phyloP scores from a whole-genome alignment of 2,888 invertebrate species.

The Tanypteryx hageni region DNA sequence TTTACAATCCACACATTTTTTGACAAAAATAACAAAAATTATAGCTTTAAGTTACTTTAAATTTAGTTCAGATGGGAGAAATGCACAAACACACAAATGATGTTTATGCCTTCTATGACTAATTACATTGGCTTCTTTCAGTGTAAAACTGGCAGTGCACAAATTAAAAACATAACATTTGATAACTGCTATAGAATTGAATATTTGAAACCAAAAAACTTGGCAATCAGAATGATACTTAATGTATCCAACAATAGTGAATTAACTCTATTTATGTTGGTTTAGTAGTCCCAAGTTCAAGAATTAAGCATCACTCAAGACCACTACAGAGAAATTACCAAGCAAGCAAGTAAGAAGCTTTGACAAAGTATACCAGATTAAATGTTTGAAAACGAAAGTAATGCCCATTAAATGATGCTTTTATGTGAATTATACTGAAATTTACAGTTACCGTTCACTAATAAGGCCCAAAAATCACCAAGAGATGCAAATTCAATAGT shows the following conservation, averaged over 20 bases:
- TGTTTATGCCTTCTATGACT: not conserved
- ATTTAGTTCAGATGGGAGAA: not conserved
- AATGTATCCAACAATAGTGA: not conserved
- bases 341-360: not conserved
- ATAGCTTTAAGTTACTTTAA: not conserved
- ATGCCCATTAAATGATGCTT: not conserved
- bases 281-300: not conserved
- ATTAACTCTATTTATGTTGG: not conserved
- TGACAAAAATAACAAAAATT: not conserved
- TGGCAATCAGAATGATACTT: not conserved
- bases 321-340: not conserved
- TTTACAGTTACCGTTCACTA: not conserved
- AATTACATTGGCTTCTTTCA: not conserved
- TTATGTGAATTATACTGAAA: not conserved
- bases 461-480: not conserved
- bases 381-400: too few species aligned
- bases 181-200: not conserved
- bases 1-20: not conserved
- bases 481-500: not conserved
- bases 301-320: not conserved
- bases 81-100: not conserved
- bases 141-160: not conserved
- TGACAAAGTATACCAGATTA: not conserved
- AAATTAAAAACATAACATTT: not conserved
- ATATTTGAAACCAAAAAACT: not conserved